These are phyloP conservation scores for Hippopotamyrus pictus DNA, from an alignment of 2,797 vertebrate genomes.

Conservation along the genomic window DNA sequence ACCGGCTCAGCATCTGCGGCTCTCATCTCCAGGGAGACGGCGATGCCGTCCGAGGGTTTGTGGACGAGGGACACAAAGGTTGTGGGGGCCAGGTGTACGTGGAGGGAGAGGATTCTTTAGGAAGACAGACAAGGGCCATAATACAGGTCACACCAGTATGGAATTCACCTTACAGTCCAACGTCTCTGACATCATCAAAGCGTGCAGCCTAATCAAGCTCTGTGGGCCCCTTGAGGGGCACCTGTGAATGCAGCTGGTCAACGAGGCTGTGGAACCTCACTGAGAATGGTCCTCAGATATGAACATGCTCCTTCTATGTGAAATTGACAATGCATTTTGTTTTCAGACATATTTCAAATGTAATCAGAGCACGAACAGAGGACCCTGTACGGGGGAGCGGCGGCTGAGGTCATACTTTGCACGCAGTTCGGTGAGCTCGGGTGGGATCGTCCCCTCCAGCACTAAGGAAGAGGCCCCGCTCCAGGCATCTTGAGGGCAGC, in stretches of 20 bases:
- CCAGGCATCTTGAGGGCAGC: conserved; percentile 78
- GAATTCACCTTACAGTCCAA: not conserved
- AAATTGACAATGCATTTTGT: not conserved
- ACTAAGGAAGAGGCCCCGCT: conserved; percentile 75
- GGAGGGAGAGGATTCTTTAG: conserved; percentile 79
- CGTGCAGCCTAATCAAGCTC: not conserved
- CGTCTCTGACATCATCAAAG: not conserved
- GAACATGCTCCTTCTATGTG: not conserved
- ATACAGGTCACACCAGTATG: not conserved
- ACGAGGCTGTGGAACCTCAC: not conserved
- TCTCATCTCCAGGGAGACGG: conserved; percentile 66
- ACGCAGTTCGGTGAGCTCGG: conserved; percentile 42
- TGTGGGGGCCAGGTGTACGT: conserved; percentile 59
- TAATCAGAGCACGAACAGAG: not conserved
- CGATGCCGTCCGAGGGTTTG: conserved; percentile 55
- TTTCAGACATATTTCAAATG: not conserved
- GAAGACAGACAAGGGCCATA: conserved; percentile 14
- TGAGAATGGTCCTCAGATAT: not conserved
- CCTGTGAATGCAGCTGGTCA: not conserved
- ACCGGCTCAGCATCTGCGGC: conserved; percentile 50
- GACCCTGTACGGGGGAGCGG: not conserved
- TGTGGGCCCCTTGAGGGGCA: not conserved
- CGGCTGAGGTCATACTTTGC: conserved; percentile 61
- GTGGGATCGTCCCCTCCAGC: conserved; percentile 68
- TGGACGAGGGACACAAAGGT: conserved; percentile 70